Evolutionary conservation across 2,113 vertebrate genomes (phyloP).

Genomic region (Datnioides undecimradiatus): DNA sequence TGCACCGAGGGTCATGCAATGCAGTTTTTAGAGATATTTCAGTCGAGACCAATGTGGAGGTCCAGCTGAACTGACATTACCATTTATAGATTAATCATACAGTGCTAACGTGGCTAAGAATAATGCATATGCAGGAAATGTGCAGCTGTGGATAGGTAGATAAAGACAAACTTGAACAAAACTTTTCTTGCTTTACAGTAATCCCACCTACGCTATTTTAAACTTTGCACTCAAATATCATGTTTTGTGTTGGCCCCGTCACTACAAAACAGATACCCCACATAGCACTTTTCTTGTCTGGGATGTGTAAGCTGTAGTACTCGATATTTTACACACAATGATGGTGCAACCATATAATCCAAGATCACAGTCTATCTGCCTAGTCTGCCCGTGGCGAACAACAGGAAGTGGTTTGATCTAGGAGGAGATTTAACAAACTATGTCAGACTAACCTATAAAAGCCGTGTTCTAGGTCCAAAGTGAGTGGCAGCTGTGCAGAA

Average conservation of each 20-base stretch:
- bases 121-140: neutral
- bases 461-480: constrained; percentile 27
- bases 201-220: constrained; percentile 3
- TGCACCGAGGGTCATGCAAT: too few species aligned
- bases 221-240: neutral
- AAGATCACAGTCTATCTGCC: constrained; percentile 31
- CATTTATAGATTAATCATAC: neutral
- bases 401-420: constrained; percentile 67
- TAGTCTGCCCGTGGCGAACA: constrained; percentile 46
- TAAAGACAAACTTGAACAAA: neutral
- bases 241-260: neutral
- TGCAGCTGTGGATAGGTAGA: neutral
- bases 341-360: constrained; percentile 41
- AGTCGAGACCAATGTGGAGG: neutral
- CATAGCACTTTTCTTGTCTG: constrained; percentile 17
- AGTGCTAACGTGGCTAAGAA: neutral
- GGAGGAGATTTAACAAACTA: constrained; percentile 49
- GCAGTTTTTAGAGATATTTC: too few species aligned
- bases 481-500: constrained; percentile 63
- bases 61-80: too few species aligned
- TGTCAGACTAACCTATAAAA: constrained; percentile 56
- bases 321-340: constrained; percentile 44
- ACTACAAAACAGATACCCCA: constrained; percentile 8
- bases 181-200: neutral
- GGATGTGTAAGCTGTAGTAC: constrained; percentile 15